These are phyloP conservation scores for Diogma glabrata DNA, from an alignment of 2,888 invertebrate species.

Conservation along the genomic window DNA sequence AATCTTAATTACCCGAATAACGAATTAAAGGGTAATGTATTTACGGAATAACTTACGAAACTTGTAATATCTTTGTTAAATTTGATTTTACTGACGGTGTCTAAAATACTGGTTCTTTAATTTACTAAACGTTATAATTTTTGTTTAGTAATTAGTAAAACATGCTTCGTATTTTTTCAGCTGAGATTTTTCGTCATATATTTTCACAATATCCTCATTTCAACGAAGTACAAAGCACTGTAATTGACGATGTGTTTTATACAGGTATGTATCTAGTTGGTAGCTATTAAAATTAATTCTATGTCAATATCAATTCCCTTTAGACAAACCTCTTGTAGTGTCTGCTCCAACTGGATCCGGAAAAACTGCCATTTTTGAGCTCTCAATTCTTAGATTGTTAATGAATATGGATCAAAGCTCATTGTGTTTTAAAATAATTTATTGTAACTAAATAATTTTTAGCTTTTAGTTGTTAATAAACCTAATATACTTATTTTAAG, in stretches of 20 bases:
- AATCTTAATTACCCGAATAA: too few species aligned
- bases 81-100: too few species aligned
- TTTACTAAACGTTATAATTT: too few species aligned
- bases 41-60: too few species aligned
- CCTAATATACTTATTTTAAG: constrained; percentile 32
- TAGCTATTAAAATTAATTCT: constrained; percentile 13
- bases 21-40: too few species aligned
- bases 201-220: constrained; percentile 50
- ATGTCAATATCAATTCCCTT: too few species aligned
- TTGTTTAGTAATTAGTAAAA: too few species aligned
- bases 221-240: constrained; percentile 59
- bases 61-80: constrained; percentile 5
- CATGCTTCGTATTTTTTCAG: constrained; percentile 35
- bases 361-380: constrained; percentile 72
- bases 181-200: constrained; percentile 41
- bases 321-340: constrained; percentile 58
- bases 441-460: constrained; percentile 41
- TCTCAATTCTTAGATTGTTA: constrained; percentile 58
- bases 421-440: constrained; percentile 55
- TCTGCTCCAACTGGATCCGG: constrained; percentile 76
- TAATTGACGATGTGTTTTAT: constrained; percentile 55
- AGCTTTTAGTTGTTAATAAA: neutral
- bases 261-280: constrained; percentile 38
- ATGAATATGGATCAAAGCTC: constrained; percentile 38
- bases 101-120: too few species aligned